Evolutionary conservation across 2,888 invertebrate genomes (phyloP), one percentile per base, ranked within the genome.

Genomic region (Coenonympha arcania): DNA sequence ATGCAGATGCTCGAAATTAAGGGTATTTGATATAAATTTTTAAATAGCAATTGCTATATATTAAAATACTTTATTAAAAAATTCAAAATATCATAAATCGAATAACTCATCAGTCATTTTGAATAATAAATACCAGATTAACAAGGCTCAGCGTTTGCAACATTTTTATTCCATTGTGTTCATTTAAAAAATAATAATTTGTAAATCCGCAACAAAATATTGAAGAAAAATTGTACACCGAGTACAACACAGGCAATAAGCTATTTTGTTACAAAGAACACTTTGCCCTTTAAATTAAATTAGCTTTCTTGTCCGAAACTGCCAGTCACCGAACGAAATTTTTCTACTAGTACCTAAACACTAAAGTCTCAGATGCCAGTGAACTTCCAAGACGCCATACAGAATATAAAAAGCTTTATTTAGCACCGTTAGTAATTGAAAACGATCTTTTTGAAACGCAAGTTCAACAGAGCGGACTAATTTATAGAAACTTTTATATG

Each of bases 331-430:
- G 19, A 1, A 11, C 24, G 11, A 41, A 41, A 30, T 19, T 30
- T 41, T 39, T 24, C 24, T n/a, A 34, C 9, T 40, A 26, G 9
- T 11, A 28, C 6, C 8, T 8, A 45, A 36, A 18, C 24, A 15
- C 18, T 9, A 33, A 11, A 33, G 37, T 46, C 20, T 41, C 11
- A 30, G 41, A 19, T 11, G 41, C 41, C 41, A 37, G 13, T 46
- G 46, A 46, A 46, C 46, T 46, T 36, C 8, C 18, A 20, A 41
- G 28, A 46, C 33, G 36, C 24, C 20, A 37, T 16, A 20, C 26
- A 9, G 37, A 46, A 46, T 46, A 28, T 46, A 37, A 46, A 46
- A 46, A 46, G 46, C 37, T 46, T 46, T 36, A 46, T 46, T 46
- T 46, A 37, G 46, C 37, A 46, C 36, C 28, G 26, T 30, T 19